A percentile compares a stretch with the other conserved stretches of the same genome.
These are phyloP conservation scores for Eonycteris spelaea DNA, from an alignment of 2,113 vertebrate genomes.

Conservation along the genomic window DNA sequence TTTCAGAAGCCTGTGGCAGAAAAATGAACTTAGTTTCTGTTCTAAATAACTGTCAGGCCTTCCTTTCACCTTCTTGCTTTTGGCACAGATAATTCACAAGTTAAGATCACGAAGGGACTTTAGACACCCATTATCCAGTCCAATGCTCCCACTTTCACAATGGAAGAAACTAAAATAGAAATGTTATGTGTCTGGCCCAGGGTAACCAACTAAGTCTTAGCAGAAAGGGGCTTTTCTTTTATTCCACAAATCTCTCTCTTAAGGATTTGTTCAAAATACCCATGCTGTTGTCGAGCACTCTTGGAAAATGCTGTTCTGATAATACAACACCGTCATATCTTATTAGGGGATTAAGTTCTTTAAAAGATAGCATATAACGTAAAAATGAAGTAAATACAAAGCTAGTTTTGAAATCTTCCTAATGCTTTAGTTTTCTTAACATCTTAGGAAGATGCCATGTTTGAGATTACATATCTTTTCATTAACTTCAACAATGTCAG, in stretches of 20 bases:
- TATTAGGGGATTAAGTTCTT: not conserved
- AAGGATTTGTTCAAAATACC: not conserved
- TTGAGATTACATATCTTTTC: not conserved
- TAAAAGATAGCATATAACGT: not conserved
- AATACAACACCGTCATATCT: not conserved
- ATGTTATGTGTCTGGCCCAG: not conserved
- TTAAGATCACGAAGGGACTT: not conserved
- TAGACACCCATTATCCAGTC: not conserved
- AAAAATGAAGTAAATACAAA: constrained; percentile 7
- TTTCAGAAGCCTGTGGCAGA: not conserved
- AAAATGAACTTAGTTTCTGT: not conserved
- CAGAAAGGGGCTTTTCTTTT: not conserved
- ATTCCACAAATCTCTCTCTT: not conserved
- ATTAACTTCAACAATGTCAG: not conserved
- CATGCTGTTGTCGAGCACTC: not conserved
- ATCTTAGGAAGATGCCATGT: not conserved
- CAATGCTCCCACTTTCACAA: not conserved
- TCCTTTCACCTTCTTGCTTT: not conserved
- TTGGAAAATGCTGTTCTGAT: not conserved
- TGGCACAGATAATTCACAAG: not conserved
- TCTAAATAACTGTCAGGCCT: not conserved
- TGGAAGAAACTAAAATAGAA: not conserved
- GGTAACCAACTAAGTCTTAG: not conserved
- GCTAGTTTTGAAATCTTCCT: not conserved
- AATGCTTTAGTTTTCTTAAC: not conserved